These are phyloP conservation scores for Opisthograptis luteolata DNA, from an alignment of 2,888 invertebrate genomes.

Conservation along the genomic window DNA sequence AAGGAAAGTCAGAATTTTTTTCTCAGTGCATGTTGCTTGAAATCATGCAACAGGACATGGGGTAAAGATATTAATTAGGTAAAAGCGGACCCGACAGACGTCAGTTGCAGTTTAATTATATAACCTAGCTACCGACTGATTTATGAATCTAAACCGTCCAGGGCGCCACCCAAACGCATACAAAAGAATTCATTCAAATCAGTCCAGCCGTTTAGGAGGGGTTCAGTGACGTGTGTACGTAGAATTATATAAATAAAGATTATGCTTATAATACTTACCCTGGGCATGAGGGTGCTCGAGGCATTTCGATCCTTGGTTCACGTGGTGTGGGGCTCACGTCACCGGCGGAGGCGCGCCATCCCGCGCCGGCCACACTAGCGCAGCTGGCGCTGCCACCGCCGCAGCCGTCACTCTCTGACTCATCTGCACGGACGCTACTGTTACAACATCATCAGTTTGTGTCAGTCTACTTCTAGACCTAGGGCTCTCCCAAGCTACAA, in stretches of 20 bases:
- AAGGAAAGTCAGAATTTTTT: too few species aligned
- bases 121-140: background rate
- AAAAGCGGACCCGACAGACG: too few species aligned
- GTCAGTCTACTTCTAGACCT: too few species aligned
- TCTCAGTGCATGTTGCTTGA: too few species aligned
- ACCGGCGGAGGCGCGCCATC: conserved; percentile 64
- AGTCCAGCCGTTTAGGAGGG: too few species aligned
- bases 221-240: too few species aligned
- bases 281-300: conserved; percentile 61
- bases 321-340: conserved; percentile 57
- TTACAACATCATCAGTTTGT: background rate
- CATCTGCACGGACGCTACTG: conserved; percentile 45
- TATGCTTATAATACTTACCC: conserved; percentile 57
- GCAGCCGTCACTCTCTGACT: conserved; percentile 62
- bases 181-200: too few species aligned
- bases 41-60: too few species aligned
- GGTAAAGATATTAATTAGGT: too few species aligned
- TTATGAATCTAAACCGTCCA: background rate
- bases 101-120: too few species aligned
- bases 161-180: too few species aligned
- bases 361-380: conserved; percentile 46
- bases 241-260: background rate
- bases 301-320: conserved; percentile 43
- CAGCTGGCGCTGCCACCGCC: conserved; percentile 55
- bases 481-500: too few species aligned